These are phyloP conservation scores for Emys orbicularis DNA, from an alignment of 2,797 vertebrate species.

Conservation along the genomic window DNA sequence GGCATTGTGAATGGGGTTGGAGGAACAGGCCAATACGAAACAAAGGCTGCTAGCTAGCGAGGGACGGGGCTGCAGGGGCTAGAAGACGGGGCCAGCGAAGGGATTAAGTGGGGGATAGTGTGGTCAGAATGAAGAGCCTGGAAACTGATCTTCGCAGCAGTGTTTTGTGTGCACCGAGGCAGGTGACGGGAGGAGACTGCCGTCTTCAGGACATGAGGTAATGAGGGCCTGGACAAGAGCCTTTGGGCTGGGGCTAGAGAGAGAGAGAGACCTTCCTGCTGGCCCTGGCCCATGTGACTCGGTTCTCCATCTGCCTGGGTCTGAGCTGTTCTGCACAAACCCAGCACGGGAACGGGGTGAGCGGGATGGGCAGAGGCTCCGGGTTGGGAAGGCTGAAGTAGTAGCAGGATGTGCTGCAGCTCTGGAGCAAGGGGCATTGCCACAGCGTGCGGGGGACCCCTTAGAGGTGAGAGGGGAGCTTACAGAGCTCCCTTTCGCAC, in stretches of 20 bases:
- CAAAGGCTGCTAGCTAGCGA: neutral
- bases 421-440: no score
- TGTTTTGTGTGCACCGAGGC: no score
- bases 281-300: neutral
- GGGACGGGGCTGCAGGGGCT: fast-evolving
- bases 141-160: no score
- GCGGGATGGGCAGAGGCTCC: neutral
- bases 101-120: neutral
- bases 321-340: neutral
- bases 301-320: neutral
- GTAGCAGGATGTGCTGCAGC: no score
- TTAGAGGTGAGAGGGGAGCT: no score
- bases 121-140: no score
- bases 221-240: neutral
- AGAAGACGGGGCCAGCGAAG: fast-evolving
- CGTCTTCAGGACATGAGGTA: neutral
- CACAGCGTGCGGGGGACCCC: no score
- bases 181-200: neutral
- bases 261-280: neutral
- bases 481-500: no score
- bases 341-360: neutral
- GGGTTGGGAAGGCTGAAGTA: no score
- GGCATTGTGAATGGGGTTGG: neutral
- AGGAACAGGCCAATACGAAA: neutral
- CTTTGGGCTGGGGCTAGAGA: neutral